Base-by-base conservation (phyloP, 1,140 invertebrate genomes). In the Drosophila triauraria region DNA sequence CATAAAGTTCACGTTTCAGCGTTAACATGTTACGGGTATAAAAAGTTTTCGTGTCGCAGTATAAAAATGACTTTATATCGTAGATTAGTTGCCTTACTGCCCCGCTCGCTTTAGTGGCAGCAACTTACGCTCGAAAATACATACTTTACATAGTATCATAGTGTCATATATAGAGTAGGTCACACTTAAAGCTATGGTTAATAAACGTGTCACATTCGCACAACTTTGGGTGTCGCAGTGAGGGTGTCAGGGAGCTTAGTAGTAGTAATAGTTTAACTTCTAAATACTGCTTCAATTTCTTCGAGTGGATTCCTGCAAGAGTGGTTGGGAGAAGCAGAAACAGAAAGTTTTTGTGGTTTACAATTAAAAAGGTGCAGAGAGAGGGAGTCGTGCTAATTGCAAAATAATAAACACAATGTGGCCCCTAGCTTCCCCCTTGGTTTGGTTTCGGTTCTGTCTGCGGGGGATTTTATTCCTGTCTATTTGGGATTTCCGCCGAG, bases 211-310 rank as follows among this genome's bases (percentile, higher is more conserved):
- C 80, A 77, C 84, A 87, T 84, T 88, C 80, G 64, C 77, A 71
- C 78, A 75, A 65, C 60, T 51, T 53, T 75, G 57, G 50, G 53
- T 58, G 64, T 47, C 38, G 62, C 44, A 20, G 42, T 62, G 38
- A 57, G 35, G 63, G 62, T 83, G 64, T 72, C 56, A 62, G 59
- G 59, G 59, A 72, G 74, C 60, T 78, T 90, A 90, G 65, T 82
- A 30, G 27, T 30, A 30, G 27, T 30, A 7, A 74, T 81, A 84
- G 80, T 88, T 85, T 91, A 92, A 76, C 78, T 88, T 92, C 76
- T 92, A 93, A 93, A 93, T 93, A 93, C 92, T 91, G 92, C 92
- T 91, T 93, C 92, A 81, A 93, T 91, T 92, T 92, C 92, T 80
- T 92, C 92, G 68, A 93, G 88, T 82, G 92, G 91, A 82, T 93